These are phyloP conservation scores for Noctilio leporinus DNA, from an alignment of 2,113 vertebrate genomes.

Conservation along the genomic window DNA sequence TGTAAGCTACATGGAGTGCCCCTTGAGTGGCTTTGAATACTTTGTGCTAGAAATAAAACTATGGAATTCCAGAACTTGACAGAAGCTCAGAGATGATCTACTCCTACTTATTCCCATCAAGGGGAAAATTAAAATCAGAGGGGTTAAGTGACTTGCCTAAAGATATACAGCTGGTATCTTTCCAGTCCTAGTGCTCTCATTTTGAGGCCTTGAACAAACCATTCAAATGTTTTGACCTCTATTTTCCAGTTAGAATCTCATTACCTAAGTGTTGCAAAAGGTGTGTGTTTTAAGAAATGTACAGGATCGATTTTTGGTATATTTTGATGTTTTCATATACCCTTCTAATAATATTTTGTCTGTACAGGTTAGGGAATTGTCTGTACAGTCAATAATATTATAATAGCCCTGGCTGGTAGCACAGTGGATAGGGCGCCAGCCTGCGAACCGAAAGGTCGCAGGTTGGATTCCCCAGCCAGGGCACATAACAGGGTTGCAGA, in stretches of 20 bases:
- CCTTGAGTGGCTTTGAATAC: not conserved
- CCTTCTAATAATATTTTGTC: slow-evolving; percentile 30
- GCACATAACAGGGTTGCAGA: too few species aligned
- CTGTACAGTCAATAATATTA: not conserved
- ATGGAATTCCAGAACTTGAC: not conserved
- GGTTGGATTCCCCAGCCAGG: too few species aligned
- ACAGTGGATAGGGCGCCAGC: too few species aligned
- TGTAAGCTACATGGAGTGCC: not conserved
- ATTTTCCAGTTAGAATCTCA: not conserved
- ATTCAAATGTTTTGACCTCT: not conserved
- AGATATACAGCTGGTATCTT: not conserved
- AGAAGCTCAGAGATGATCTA: not conserved
- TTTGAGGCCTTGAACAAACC: not conserved
- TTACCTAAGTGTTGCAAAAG: not conserved
- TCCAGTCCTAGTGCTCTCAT: not conserved
- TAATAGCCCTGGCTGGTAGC: too few species aligned
- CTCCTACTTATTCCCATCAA: not conserved
- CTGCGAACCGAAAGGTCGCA: too few species aligned
- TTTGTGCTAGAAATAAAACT: not conserved
- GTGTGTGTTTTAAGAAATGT: not conserved
- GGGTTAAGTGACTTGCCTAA: not conserved
- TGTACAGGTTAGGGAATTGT: not conserved
- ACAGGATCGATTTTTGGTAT: not conserved
- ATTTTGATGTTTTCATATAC: not conserved
- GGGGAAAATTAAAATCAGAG: not conserved